phyloP scores from a whole-genome alignment of 2,113 vertebrate genomes.

The Phalacrocorax brasilianus region DNA sequence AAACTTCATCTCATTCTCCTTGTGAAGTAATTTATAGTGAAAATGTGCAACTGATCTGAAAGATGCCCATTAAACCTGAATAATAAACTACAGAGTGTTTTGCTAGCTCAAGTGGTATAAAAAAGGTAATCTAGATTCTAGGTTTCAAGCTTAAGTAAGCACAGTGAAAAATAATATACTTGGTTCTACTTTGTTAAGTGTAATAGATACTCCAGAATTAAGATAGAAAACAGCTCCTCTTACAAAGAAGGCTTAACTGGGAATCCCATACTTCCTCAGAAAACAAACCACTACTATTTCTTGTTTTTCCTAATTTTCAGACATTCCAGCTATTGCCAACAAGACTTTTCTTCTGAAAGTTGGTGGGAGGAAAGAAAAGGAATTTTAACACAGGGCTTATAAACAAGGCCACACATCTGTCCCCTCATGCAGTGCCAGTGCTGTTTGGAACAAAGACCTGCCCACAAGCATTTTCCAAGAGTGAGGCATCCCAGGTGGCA shows the following conservation, averaged over 20 bases:
- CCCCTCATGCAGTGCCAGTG: not conserved
- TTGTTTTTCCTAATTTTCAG: not conserved
- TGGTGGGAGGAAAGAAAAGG: not conserved
- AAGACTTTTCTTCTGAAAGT: not conserved
- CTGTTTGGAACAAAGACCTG: not conserved
- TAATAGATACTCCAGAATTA: not conserved
- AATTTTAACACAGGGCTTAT: not conserved
- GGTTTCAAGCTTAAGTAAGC: not conserved
- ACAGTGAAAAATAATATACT: not conserved
- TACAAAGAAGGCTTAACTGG: not conserved
- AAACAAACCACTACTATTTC: not conserved
- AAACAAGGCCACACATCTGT: not conserved
- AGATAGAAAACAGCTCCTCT: not conserved
- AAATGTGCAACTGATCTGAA: not conserved
- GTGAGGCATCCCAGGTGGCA: not conserved
- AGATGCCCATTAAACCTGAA: not conserved
- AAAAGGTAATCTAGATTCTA: not conserved
- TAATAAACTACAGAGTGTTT: not conserved
- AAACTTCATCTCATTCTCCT: not conserved
- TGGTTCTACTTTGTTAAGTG: not conserved
- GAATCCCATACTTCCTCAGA: not conserved
- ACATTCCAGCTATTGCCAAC: not conserved
- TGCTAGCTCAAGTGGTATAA: not conserved
- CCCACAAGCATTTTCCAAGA: not conserved
- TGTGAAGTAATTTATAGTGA: constrained; percentile 38